Conservation (phyloP, 2,113 vertebrate genomes). For the Vireo altiloquus region DNA sequence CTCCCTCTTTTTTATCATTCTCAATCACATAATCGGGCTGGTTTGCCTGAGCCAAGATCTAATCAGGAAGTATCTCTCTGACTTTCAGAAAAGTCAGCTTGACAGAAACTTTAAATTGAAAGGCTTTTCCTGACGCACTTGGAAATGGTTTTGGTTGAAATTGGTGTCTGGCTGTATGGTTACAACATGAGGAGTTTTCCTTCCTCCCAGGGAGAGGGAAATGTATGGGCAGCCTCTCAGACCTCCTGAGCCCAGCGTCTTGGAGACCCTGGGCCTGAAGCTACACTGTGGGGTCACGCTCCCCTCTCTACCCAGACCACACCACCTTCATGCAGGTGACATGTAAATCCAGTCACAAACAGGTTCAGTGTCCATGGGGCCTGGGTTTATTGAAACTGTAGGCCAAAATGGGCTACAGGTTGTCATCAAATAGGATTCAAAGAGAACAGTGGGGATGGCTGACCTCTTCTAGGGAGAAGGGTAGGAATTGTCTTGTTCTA, state of each 20-base stretch:
- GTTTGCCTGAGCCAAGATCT: conserved; percentile 52
- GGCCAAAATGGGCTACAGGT: not conserved
- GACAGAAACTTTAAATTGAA: conserved; percentile 50
- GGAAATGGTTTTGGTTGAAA: not conserved
- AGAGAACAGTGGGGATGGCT: not conserved
- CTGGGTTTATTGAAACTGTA: not conserved
- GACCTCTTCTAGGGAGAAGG: not conserved
- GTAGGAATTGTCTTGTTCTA: not conserved
- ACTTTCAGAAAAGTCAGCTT: conserved; percentile 61
- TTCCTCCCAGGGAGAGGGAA: not conserved
- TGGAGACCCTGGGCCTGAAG: not conserved
- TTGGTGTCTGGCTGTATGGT: not conserved
- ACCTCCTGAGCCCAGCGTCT: not conserved
- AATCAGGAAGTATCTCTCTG: conserved; percentile 56
- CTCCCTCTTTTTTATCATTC: not conserved
- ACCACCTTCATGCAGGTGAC: not conserved
- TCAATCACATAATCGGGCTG: not conserved
- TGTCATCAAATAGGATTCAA: not conserved
- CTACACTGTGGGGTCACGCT: not conserved
- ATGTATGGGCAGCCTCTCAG: not conserved
- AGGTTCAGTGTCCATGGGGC: not conserved
- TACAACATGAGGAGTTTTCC: not conserved
- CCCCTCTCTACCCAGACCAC: not conserved
- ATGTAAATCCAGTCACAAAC: not conserved
- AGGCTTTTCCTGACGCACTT: not conserved